phyloP scores from a whole-genome alignment of 1,140 invertebrate species.

The Heliconius hewitsoni region DNA sequence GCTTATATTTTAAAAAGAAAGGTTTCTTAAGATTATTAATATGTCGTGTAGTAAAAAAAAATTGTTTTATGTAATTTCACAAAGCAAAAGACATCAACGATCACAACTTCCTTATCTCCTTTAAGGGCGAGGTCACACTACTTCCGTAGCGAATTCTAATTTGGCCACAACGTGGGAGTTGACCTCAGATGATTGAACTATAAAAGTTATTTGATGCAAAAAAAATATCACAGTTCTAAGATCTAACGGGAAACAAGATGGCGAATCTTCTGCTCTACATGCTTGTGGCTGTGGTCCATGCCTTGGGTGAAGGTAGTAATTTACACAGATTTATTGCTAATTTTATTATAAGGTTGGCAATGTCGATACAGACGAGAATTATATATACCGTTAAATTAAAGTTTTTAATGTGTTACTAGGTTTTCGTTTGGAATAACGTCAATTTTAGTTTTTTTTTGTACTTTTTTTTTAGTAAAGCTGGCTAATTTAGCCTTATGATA shows the following conservation, averaged over 20 bases:
- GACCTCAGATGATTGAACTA: conserved; percentile 60
- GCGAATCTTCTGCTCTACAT: conserved; percentile 45
- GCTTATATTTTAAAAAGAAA: background rate
- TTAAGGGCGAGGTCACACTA: conserved; percentile 42
- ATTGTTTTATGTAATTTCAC: background rate
- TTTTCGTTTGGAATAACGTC: background rate
- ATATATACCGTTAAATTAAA: conserved; percentile 48
- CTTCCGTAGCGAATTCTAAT: conserved; percentile 64
- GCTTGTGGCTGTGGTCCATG: conserved; percentile 39
- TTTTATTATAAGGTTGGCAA: conserved; percentile 9
- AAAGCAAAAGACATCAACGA: conserved; percentile 19
- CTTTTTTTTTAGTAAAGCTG: too few relatives aligned
- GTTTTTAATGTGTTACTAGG: background rate
- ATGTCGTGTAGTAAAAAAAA: background rate
- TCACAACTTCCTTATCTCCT: conserved; percentile 47
- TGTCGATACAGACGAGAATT: background rate
- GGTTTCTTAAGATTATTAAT: background rate
- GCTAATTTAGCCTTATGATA: too few relatives aligned
- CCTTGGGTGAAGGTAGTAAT: conserved; percentile 59
- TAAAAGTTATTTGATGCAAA: conserved; percentile 56
- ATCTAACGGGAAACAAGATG: conserved; percentile 54
- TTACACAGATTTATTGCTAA: conserved; percentile 39
- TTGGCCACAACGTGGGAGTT: conserved; percentile 58
- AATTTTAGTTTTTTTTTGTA: too few relatives aligned
- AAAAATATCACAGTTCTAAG: conserved; percentile 47